Base-by-base conservation (phyloP, 2,888 invertebrate species). In the Andrena chrysosceles region DNA sequence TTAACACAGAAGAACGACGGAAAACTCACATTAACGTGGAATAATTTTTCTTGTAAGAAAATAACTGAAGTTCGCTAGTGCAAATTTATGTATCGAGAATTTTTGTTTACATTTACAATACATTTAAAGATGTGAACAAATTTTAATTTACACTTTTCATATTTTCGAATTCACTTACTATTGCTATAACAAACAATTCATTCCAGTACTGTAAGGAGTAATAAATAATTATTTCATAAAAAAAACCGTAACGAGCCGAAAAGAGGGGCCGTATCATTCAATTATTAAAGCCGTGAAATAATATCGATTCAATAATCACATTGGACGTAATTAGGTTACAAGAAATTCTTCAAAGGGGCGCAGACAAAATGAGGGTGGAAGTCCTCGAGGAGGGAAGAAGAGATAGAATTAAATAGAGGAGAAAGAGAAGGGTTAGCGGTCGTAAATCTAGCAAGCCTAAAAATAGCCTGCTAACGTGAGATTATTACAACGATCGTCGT, bases 401-500 rank as follows among this genome's bases (percentile, higher is more conserved):
- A 59, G 77, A 20, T 13, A 33, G 64, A 59, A 69, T 42, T 8
- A 33, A 42, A 42, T 23, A n/a, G n/a, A n/a, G 20, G 13, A 54
- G 33, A 16, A 29, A 56, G 35, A 35, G 62, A 63, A 66, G 59
- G 49, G 67, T 71, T 63, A 42, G 29, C 31, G 62, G 23, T 76
- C 59, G 71, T 76, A 68, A 78, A 78, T 84, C 49, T 56, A 66
- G 60, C 23, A 8, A 31, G 48, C 31, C 78, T 84, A 82, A 82
- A 82, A 84, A 84, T 84, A 84, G 54, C 73, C 35, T 52, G 49
- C 35, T 52, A 56, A 59, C 72, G 68, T 16, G 52, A 66, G 75
- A 62, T 77, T 79, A 77, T 85, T 85, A 79, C 42, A 56, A 75
- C 77, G 80, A 85, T 74, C 80, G 79, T 74, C 80, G 60, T 60